Evolutionary conservation across 2,888 invertebrate species (phyloP), one percentile per base, ranked within the genome.

Genomic region (Harpalus rubripes): DNA sequence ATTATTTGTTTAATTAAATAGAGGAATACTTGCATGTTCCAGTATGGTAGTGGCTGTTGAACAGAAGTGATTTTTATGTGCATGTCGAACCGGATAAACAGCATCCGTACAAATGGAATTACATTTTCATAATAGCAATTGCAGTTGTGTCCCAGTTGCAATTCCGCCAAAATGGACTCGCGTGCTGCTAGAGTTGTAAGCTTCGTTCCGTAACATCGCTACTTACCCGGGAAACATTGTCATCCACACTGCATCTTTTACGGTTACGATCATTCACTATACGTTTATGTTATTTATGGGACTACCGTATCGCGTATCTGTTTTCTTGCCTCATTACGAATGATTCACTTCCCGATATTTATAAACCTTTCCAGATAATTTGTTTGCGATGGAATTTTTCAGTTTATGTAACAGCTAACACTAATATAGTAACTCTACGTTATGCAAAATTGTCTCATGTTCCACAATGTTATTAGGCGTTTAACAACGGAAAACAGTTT

Each of bases 111-210:
- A 81, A 81, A 81, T 81, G 81, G 81, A 81, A 81, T 81, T 81
- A 81, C 81, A 81, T 81, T 81, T 81, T 81, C 81, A 81, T 81
- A 81, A 81, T 81, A 81, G 72, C 72, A 74, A 74, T 74, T 74
- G 72, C 72, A 74, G 72, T 74, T 74, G 72, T 79, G 79, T 79
- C 79, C 79, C 79, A 79, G 79, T 79, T 79, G 39, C 79, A 58
- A 79, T 79, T 79, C 59, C 79, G 10, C 59, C 22, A 32, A 61
- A 79, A 59, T 79, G 79, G 59, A 79, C 58, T 58, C 61, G 61
- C 79, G 18, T 74, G 32, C 32, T 32, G 5, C 32, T 32, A 32
- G 32, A 32, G 32, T 32, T 32, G 26, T 79, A 61, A 79, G 79
- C 59, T 61, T 32, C 59, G 56, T 58, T 76, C 58, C 56, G 61